These are phyloP conservation scores for Calvadosia cruxmelitensis DNA, from an alignment of 30 jellyfish, hydroid and myxozoan genomes.

Conservation along the genomic window DNA sequence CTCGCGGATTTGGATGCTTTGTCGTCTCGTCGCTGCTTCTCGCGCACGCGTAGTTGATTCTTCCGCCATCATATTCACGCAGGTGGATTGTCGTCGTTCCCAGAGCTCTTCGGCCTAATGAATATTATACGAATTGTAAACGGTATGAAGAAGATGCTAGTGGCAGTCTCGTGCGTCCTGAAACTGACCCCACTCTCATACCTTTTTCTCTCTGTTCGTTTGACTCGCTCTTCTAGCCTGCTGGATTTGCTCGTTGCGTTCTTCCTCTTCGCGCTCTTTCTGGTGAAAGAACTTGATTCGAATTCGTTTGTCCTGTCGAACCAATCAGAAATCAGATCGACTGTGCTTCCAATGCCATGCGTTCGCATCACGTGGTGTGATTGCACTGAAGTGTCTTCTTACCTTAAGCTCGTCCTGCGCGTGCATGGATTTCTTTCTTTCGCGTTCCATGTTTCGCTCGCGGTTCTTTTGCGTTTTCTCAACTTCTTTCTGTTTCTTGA, in stretches of 20 bases:
- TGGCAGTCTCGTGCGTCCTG: not conserved
- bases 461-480: constrained; percentile 7
- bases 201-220: constrained; percentile 33
- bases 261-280: constrained; percentile 21
- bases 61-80: constrained; percentile 46
- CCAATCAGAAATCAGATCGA: not conserved
- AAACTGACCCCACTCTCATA: not conserved
- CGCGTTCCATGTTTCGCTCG: constrained; percentile 28
- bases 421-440: not conserved
- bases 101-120: constrained; percentile 54
- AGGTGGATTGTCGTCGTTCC: constrained; percentile 37
- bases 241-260: constrained; percentile 20
- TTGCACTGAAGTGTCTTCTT: too few relatives aligned
- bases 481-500: constrained; percentile 12
- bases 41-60: constrained; percentile 18
- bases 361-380: too few relatives aligned
- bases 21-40: constrained; percentile 34
- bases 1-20: constrained; percentile 30
- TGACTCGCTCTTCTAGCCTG: constrained; percentile 15
- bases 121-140: not conserved
- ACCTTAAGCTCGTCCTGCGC: constrained; percentile 20
- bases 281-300: constrained; percentile 17
- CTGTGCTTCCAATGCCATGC: too few relatives aligned
- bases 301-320: constrained; percentile 7
- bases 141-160: not conserved